Base-by-base conservation (phyloP, 2,888 invertebrate genomes). In the Macrosoma leucophasiata region DNA sequence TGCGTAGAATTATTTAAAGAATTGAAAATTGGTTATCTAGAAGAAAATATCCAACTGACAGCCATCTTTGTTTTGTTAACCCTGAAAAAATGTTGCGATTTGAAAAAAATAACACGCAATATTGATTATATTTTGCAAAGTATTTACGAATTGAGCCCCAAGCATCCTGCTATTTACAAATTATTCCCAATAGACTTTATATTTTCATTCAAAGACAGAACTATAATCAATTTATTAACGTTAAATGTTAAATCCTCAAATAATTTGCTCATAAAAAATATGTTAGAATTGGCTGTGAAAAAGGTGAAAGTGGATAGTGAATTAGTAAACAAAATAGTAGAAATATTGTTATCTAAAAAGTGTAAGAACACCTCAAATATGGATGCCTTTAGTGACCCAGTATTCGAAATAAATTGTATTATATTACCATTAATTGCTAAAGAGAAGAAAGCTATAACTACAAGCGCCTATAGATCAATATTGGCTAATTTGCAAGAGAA, bases 401-500 rank as follows among this genome's bases (percentile, higher is more conserved):
- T 64, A 2, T 82, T 82, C 36, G 81, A 82, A 68, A 72, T 78
- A 1, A 78, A 56, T 29, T 84, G 82, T 35, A 42, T 71, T 1
- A 62, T 79, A 14, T 36, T 84, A 13, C 82, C 84, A 1, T 53
- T 76, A 10, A 71, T 84, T 33, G 69, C 75, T 0, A 82, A 75
- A 52, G 78, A 84, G 38, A 79, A 73, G 39, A 70, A 71, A 50
- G 57, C 63, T 1, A 71, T 78, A 18, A 78, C 76, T 0, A 54
- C 64, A 0, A 73, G 79, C 21, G 67, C 67, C 0, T 70, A 58
- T 18, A 60, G 81, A 46, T 72, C 81, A 0, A 75, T 81, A 34
- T 53, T 84, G 46, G 74, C 81, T 0, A 68, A 75, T 37, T 41
- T 81, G 41, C 82, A 82, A 59, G 82, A 84, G 35, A 73, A 76